Evolutionary conservation across 2,888 invertebrate species (phyloP), one percentile per base, ranked within the genome.

Genomic region (Synanthedon andrenaeformis): DNA sequence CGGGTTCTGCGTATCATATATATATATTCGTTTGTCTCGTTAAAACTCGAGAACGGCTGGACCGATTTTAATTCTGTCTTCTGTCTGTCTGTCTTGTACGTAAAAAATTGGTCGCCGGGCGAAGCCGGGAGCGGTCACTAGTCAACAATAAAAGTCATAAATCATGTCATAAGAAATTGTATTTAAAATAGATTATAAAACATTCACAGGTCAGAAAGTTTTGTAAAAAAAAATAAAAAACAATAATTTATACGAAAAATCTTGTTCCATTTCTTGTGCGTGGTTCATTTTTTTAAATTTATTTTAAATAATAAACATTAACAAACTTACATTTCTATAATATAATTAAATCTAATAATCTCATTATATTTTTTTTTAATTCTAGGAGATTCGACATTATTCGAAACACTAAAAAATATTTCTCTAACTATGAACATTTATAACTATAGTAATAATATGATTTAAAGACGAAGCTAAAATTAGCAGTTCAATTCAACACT

Each of bases 231-330:
- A 67, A 70, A 74, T 82, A 79, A n/a, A n/a, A n/a, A n/a, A n/a
- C 83, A 75, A 86, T 85, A 85, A 83, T 85, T 86, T 85, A 76
- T 82, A 81, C 76, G 80, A 73, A 82, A 83, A 74, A 76, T 67
- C 63, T 64, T 63, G 59, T 64, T 73, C 69, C 69, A 70, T 70
- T 72, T 72, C 70, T 83, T 84, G 84, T 84, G 83, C 82, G 82
- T 72, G 61, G 60, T 63, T 57, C 64, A 59, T 56, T 61, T 65
- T 64, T 68, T 69, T 23, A 1, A 4, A 23, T 23, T 82, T 83
- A 35, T 35, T 35, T 82, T 83, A 79, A 77, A 79, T 80, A 80
- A 73, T 68, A 70, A 72, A 67, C 72, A 73, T 76, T 80, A 84
- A 83, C 79, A 79, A 71, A 51, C 54, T 67, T 70, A 70, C 69